Evolutionary conservation across 2,888 invertebrate species (phyloP).

Genomic region (Ichneumoninae sp.): DNA sequence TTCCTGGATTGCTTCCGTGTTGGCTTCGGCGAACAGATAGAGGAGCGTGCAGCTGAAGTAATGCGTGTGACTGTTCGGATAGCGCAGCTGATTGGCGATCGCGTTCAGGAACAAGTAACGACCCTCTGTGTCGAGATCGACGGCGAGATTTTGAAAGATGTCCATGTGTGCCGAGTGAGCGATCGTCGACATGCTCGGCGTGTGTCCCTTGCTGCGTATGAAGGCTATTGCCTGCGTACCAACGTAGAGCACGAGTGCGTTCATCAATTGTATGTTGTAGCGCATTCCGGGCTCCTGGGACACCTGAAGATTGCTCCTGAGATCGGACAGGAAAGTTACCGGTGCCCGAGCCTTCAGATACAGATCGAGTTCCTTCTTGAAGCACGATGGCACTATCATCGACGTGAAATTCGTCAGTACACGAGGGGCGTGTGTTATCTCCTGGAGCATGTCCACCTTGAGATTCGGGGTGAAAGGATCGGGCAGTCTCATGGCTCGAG

Average conservation of each 20-base stretch:
- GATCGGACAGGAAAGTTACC: constrained; percentile 97
- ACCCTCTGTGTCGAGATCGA: constrained; percentile 99
- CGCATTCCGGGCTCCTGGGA: constrained; percentile 94
- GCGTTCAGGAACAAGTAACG: constrained; percentile 99
- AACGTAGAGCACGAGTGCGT: constrained; percentile 98
- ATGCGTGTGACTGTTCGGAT: constrained; percentile 99
- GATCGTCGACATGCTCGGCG: constrained; percentile 98
- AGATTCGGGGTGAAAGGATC: constrained; percentile 99
- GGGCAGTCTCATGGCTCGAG: constrained; percentile 98
- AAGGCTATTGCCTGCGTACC: constrained; percentile 98
- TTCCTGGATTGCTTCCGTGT: constrained; percentile 98
- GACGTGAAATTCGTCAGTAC: constrained; percentile 94
- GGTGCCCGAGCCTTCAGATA: constrained; percentile 97
- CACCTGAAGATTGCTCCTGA: constrained; percentile 95
- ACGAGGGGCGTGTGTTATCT: constrained; percentile 94
- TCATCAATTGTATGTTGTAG: constrained; percentile 98
- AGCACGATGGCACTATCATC: constrained; percentile 93
- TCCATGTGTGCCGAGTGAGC: constrained; percentile 99
- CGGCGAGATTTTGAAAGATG: constrained; percentile 99
- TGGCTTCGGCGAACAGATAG: constrained; percentile 98
- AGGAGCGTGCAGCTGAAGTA: constrained; percentile 99
- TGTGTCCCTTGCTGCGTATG: constrained; percentile 95
- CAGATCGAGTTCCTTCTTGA: constrained; percentile 98
- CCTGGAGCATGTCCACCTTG: constrained; percentile 95
- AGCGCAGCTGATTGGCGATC: constrained; percentile 98